Evolutionary conservation across 2,797 vertebrate genomes (phyloP).

Genomic region (Crenuchus spilurus): DNA sequence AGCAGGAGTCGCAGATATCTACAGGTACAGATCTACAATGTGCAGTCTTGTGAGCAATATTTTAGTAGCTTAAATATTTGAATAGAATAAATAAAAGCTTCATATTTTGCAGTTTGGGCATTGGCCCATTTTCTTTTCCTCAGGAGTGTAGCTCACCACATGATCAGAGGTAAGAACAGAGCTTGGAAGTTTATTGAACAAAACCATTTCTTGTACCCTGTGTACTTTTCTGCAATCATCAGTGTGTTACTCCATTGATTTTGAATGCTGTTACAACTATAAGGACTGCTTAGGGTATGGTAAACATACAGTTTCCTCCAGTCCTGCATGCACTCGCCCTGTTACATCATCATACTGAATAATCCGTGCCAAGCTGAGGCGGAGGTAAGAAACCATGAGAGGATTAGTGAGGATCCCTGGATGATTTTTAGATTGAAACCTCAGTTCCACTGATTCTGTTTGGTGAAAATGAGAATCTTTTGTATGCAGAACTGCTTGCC

Average conservation of each 20-base stretch:
- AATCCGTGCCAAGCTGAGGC: conserved; percentile 61
- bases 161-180: no score
- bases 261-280: not conserved
- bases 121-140: no score
- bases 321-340: conserved; percentile 17
- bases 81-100: no score
- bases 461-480: not conserved
- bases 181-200: not conserved
- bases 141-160: no score
- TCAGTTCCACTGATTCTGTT: conserved; percentile 12
- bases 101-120: no score
- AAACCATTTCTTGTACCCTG: not conserved
- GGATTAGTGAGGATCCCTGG: conserved; percentile 67
- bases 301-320: conserved; percentile 4
- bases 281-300: not conserved
- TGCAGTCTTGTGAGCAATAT: no score
- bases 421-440: conserved; percentile 58
- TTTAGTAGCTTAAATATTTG: no score
- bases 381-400: conserved; percentile 63
- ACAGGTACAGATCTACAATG: no score
- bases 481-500: not conserved
- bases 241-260: not conserved
- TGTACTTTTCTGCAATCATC: not conserved
- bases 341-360: conserved; percentile 54
- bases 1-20: no score